Base-by-base conservation (phyloP, 2,113 vertebrate species). In the Odocoileus virginianus region DNA sequence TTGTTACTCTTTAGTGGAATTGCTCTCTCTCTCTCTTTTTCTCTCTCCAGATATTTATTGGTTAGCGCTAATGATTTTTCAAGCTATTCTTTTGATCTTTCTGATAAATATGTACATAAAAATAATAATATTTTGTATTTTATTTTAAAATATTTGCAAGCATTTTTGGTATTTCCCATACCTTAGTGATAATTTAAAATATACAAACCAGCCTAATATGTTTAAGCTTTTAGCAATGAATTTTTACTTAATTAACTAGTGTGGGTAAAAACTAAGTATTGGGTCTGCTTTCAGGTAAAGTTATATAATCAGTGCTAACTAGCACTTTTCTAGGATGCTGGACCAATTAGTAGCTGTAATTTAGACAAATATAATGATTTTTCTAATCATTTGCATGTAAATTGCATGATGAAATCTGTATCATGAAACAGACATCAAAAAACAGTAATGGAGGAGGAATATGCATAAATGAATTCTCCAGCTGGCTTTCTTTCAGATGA, bases 321-420 rank as follows among this genome's bases (percentile, higher is more conserved):
- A 82, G 5, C 52, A 1, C 79, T 95, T 94, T 89, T 82, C 47
- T 88, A 54, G 54, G 36, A 87, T 33, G 0, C 2, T 74, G 14
- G 6, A n/a, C 7, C 3, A 96, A 61, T 58, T 88, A 58, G 25
- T 64, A 47, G 6, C 50, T 54, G 30, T 82, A 40, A 89, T 82
- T 84, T 93, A 91, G 23, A 19, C 19, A 47, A 79, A 61, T 36
- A 25, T 84, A 81, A 54, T 85, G 45, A 74, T 91, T 95, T 96
- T 96, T 74, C 25, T 78, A 13, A 89, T 91, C 25, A 82, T 79
- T 89, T 97, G 33, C 30, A 93, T 54, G 64, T 96, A 60, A 71
- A 55, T 40, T 92, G 36, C 40, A 27, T 43, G 54, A 57, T 58
- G 33, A 96, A 30, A 21, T n/a, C 27, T 8, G 16, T n/a, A 3